Conservation (phyloP, 2,113 vertebrate species). For the Ameiurus melas region DNA sequence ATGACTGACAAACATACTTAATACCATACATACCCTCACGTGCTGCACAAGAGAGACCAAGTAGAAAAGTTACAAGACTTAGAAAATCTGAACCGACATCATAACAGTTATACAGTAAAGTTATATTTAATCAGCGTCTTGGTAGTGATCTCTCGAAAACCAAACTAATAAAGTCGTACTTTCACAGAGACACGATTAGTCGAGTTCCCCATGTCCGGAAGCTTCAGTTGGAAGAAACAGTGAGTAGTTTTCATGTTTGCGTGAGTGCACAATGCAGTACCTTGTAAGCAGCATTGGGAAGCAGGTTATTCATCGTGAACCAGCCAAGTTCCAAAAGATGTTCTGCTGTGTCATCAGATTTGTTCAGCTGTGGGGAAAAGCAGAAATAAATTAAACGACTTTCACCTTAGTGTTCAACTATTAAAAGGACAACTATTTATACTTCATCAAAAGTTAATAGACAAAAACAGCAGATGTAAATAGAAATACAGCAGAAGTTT, state of each 20-base stretch:
- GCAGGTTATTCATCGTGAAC: constrained; percentile 98
- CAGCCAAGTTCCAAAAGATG: constrained; percentile 96
- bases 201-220: background rate
- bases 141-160: background rate
- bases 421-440: background rate
- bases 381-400: background rate
- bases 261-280: constrained; percentile 61
- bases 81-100: constrained; percentile 6
- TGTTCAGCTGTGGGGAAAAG: constrained; percentile 83
- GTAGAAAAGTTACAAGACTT: constrained; percentile 53
- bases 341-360: constrained; percentile 96
- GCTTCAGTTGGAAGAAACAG: background rate
- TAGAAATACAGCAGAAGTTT: background rate
- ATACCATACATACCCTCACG: constrained; percentile 74
- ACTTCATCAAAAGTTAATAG: background rate
- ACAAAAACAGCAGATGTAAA: background rate
- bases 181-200: background rate
- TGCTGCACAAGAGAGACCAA: constrained; percentile 73
- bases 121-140: background rate
- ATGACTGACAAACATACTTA: constrained; percentile 40
- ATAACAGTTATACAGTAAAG: background rate
- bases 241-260: background rate
- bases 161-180: background rate
- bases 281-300: constrained; percentile 96
- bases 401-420: background rate